Conservation (phyloP, 2,888 invertebrate genomes). For the Mimumesa dahlbomi region DNA sequence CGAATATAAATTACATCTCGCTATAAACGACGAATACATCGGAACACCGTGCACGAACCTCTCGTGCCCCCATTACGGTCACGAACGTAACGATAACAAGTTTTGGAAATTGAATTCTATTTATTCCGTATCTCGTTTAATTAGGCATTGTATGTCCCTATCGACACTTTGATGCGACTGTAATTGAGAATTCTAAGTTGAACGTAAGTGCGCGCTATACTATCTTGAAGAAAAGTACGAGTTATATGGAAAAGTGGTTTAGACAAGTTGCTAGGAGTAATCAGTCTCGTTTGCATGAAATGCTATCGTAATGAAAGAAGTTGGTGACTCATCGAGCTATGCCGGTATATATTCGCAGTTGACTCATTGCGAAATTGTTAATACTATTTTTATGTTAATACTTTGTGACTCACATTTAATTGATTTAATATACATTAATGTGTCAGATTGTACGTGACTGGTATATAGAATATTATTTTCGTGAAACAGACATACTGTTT, state of each 20-base stretch:
- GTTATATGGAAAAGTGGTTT: not conserved
- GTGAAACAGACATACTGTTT: no score
- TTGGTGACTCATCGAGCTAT: not conserved
- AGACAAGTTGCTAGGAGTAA: no score
- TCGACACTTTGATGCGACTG: conserved; percentile 27
- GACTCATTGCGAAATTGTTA: not conserved
- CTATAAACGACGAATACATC: conserved; percentile 31
- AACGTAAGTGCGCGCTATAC: no score
- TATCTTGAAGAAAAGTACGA: not conserved
- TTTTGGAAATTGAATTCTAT: conserved; percentile 56
- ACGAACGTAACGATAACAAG: conserved; percentile 55
- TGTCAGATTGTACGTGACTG: no score
- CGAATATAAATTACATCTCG: conserved; percentile 47
- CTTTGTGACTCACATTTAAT: not conserved
- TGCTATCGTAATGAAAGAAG: not conserved
- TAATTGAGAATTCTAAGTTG: not conserved
- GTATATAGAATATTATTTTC: no score
- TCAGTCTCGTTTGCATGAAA: no score
- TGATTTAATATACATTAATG: no score
- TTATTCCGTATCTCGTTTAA: conserved; percentile 41
- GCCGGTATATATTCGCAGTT: no score
- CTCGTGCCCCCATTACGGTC: conserved; percentile 28
- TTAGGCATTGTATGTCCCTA: conserved; percentile 20
- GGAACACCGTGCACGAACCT: conserved; percentile 31
- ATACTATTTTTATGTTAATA: not conserved